Conservation (phyloP, 2,888 invertebrate species). For the Rhamphomyia laevipes region DNA sequence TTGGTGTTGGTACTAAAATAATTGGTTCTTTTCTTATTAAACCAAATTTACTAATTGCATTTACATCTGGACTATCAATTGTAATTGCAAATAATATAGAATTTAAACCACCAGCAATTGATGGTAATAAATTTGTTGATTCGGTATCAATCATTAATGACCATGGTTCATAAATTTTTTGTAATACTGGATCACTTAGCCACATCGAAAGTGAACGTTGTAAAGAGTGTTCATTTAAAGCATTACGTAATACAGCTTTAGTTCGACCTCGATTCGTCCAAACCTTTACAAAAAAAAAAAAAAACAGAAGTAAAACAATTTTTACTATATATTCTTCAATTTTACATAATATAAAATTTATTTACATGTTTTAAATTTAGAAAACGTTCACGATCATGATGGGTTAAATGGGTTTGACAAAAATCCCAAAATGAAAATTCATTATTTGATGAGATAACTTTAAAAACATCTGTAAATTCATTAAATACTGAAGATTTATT, state of each 20-base stretch:
- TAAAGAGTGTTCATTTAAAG: slow-evolving; percentile 83
- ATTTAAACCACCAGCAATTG: slow-evolving; percentile 76
- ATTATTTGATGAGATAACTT: slow-evolving; percentile 42
- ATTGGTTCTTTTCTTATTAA: slow-evolving; percentile 47
- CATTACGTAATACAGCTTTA: slow-evolving; percentile 78
- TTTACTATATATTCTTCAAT: not conserved
- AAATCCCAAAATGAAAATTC: slow-evolving; percentile 50
- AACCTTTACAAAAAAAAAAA: slow-evolving; percentile 37
- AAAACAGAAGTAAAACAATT: not conserved
- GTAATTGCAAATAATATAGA: slow-evolving; percentile 86
- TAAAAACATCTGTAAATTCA: slow-evolving; percentile 32
- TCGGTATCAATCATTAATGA: slow-evolving; percentile 74
- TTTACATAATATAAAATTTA: not conserved
- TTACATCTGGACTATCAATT: slow-evolving; percentile 76
- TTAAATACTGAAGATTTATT: slow-evolving; percentile 20
- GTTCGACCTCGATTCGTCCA: slow-evolving; percentile 47
- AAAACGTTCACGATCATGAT: slow-evolving; percentile 80
- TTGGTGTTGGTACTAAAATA: slow-evolving; percentile 54
- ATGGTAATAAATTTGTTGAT: slow-evolving; percentile 63
- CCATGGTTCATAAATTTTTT: slow-evolving; percentile 73
- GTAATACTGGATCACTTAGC: slow-evolving; percentile 52
- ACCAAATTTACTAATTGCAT: slow-evolving; percentile 24
- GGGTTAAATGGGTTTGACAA: slow-evolving; percentile 65
- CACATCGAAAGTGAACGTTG: slow-evolving; percentile 70
- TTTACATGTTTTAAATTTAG: slow-evolving; percentile 47